Evolutionary conservation across 1,140 invertebrate species (phyloP).

Genomic region (Aphaenogaster floridana): DNA sequence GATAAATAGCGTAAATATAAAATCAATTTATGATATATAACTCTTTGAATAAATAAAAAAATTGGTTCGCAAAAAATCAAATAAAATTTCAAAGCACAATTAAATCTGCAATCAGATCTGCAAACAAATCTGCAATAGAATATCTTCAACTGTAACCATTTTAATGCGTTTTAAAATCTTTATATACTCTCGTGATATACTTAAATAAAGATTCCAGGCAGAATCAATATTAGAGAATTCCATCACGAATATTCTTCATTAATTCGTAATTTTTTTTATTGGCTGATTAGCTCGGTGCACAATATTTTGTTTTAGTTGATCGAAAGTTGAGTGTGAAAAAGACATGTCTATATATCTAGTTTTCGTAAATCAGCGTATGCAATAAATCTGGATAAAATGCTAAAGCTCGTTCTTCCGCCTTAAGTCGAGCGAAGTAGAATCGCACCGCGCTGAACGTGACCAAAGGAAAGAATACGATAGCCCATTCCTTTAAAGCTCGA

Average conservation of each 20-base stretch:
- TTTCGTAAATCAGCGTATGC: constrained; percentile 18
- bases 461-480: constrained; percentile 45
- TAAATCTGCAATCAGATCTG: background rate
- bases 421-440: constrained; percentile 51
- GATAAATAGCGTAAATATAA: background rate
- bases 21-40: background rate
- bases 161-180: background rate
- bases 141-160: background rate
- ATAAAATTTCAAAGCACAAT: background rate
- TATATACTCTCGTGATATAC: background rate
- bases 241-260: background rate
- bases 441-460: constrained; percentile 52
- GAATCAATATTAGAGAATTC: background rate
- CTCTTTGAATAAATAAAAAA: background rate
- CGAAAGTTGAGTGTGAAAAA: background rate
- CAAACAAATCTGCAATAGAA: background rate
- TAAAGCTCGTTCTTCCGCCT: constrained; percentile 26
- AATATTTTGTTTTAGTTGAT: background rate
- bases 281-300: background rate
- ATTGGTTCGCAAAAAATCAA: background rate
- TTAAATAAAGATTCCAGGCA: background rate
- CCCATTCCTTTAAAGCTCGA: constrained; percentile 54
- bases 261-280: background rate
- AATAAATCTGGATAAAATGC: constrained; percentile 49
- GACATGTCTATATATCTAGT: constrained; percentile 18